Base-by-base conservation (phyloP, 2,888 invertebrate species). In the Stenichneumon culpator region DNA sequence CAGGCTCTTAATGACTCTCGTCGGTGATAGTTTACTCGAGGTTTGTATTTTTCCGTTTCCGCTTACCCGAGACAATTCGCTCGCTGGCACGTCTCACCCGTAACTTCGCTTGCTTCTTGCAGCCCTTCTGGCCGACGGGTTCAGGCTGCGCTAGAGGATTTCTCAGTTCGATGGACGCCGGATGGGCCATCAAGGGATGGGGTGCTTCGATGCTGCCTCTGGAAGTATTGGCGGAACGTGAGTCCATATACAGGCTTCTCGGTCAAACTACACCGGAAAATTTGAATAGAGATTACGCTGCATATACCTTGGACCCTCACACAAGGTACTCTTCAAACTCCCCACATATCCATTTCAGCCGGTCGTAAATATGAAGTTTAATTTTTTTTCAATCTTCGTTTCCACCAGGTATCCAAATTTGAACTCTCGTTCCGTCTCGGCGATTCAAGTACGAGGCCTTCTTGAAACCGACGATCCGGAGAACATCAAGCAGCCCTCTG, bases 71-170 rank as follows among this genome's bases (percentile, higher is more conserved):
- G 3, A 57, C 25, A 14, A 25, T 25, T 57, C 7, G 11, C 16
- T 47, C 39, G 39, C 39, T 39, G 39, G 39, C 39, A 60, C 60
- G 11, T 57, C 9, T 63, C 7, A 28, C 2, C 63, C 16, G 32
- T 32, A 16, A 63, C 28, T 32, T 32, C 6, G 3, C n/a, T 16
- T 63, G 16, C 1, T n/a, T 88, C 86, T 94, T 94, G 1, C 90
- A 96, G 96, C 98, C 98, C 0, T 99, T 99, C 94, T 99, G 99
- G 99, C 99, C 99, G 5, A 99, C 99, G 0, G 99, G 99, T 0
- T 99, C 99, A 3, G 99, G 99, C 0, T 99, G 99, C 95, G 99
- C 99, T 0, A 96, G 99, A 79, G 99, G 99, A 16, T 99, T 99
- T 94, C 95, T 99, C 2, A 98, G 99, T 25, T 98, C 98, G 3